phyloP scores from a whole-genome alignment of 2,888 invertebrate genomes.

The Patella caerulea region DNA sequence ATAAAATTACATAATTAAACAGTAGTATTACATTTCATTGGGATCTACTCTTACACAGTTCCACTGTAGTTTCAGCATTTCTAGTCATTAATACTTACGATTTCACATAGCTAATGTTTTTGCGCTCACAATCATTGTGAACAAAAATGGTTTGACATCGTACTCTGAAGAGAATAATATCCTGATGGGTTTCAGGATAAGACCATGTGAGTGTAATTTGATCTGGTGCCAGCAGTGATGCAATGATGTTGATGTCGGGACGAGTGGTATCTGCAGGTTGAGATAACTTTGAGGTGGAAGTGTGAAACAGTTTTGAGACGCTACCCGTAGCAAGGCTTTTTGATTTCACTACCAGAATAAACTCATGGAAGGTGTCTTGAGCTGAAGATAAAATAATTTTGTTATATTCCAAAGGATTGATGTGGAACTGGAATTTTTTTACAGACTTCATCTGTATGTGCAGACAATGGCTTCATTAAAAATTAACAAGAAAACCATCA shows the following conservation, averaged over 20 bases:
- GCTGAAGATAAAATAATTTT: not conserved
- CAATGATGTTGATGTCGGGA: not conserved
- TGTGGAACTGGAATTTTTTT: too few relatives aligned
- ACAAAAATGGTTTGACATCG: slow-evolving; percentile 1
- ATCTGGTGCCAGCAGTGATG: slow-evolving; percentile 1
- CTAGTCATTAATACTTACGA: too few relatives aligned
- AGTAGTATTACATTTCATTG: too few relatives aligned
- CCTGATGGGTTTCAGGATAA: not conserved
- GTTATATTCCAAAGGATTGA: too few relatives aligned
- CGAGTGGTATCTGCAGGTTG: not conserved
- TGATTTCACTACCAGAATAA: slow-evolving; percentile 9
- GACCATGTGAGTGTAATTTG: not conserved
- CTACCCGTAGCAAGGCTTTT: slow-evolving; percentile 1
- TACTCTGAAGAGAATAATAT: not conserved
- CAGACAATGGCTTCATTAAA: too few relatives aligned
- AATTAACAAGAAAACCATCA: too few relatives aligned
- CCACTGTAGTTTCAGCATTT: too few relatives aligned
- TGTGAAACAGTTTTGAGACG: not conserved
- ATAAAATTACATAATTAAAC: too few relatives aligned
- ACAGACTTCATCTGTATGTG: too few relatives aligned
- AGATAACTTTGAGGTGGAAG: not conserved
- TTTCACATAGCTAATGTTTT: too few relatives aligned
- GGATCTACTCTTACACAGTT: too few relatives aligned
- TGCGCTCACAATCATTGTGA: not conserved
- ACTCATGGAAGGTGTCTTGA: slow-evolving; percentile 10